A percentile compares a stretch with the other conserved stretches of the same genome.
Evolutionary conservation across 2,113 vertebrate genomes (phyloP).

Genomic region (Melanocharis versteri): DNA sequence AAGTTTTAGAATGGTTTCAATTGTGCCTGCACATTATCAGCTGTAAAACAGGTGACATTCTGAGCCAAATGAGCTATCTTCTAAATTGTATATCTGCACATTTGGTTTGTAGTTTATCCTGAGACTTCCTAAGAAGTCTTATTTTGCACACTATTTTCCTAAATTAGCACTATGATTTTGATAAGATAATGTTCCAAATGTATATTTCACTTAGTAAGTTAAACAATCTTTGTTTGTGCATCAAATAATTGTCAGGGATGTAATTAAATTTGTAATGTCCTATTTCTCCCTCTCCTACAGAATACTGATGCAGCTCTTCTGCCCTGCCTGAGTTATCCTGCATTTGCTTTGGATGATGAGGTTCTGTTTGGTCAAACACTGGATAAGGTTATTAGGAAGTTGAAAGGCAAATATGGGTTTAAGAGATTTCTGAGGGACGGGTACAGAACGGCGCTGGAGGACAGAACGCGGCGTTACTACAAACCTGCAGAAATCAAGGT

Average conservation of each 20-base stretch:
- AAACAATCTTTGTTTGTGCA: not conserved
- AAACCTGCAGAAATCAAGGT: conserved; percentile 99
- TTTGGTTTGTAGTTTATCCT: not conserved
- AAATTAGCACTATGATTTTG: not conserved
- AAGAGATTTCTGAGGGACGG: conserved; percentile 94
- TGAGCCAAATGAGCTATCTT: not conserved
- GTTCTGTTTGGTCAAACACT: conserved; percentile 89
- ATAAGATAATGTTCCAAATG: not conserved
- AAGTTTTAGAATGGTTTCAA: not conserved
- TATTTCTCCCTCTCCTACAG: conserved; percentile 50
- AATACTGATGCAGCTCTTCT: conserved; percentile 95
- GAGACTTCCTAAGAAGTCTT: not conserved
- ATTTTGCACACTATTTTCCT: not conserved
- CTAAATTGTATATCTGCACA: not conserved
- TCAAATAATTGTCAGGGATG: not conserved
- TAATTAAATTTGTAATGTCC: not conserved
- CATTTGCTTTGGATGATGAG: conserved; percentile 94
- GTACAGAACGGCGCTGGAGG: conserved; percentile 90
- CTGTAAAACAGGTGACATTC: not conserved
- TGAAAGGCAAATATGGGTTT: conserved; percentile 92
- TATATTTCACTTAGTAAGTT: not conserved
- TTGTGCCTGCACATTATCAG: not conserved
- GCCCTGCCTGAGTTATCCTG: conserved; percentile 94
- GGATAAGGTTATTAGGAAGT: conserved; percentile 91
- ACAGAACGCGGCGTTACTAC: conserved; percentile 87